These are phyloP conservation scores for Cardinalis cardinalis DNA, from an alignment of 2,113 vertebrate species.

Conservation along the genomic window DNA sequence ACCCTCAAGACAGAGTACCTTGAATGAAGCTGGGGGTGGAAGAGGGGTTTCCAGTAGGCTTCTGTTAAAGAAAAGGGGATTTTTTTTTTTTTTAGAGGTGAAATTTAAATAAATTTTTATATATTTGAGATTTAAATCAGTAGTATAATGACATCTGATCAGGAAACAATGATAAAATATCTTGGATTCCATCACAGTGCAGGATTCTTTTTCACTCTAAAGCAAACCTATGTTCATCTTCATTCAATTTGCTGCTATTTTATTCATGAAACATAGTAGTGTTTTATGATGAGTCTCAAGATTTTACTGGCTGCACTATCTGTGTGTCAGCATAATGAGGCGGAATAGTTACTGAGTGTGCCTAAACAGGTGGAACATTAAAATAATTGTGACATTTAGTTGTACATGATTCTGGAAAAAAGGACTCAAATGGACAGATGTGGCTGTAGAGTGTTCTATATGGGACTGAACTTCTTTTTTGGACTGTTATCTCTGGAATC, in stretches of 20 bases:
- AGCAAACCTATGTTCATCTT: background rate
- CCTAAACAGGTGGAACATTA: constrained; percentile 11
- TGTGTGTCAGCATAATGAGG: background rate
- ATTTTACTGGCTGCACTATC: background rate
- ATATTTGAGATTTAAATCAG: background rate
- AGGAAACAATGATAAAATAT: background rate
- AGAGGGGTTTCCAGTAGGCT: background rate
- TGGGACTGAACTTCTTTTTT: background rate
- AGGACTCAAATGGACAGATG: background rate
- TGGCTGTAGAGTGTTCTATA: fast-evolving
- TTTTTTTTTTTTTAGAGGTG: too few relatives aligned
- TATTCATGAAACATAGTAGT: background rate
- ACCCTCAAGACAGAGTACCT: background rate
- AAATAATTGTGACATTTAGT: background rate
- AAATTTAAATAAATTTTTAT: background rate
- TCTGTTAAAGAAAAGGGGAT: background rate
- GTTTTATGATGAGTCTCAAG: background rate
- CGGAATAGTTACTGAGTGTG: background rate
- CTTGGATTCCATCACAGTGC: background rate
- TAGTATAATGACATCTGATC: background rate
- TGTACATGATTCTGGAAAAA: background rate
- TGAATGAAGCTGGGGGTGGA: background rate
- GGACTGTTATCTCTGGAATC: background rate
- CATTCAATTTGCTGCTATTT: background rate
- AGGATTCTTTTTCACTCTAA: background rate